phyloP scores from a whole-genome alignment of 2,113 vertebrate species.

The Nothobranchius kuhntae region DNA sequence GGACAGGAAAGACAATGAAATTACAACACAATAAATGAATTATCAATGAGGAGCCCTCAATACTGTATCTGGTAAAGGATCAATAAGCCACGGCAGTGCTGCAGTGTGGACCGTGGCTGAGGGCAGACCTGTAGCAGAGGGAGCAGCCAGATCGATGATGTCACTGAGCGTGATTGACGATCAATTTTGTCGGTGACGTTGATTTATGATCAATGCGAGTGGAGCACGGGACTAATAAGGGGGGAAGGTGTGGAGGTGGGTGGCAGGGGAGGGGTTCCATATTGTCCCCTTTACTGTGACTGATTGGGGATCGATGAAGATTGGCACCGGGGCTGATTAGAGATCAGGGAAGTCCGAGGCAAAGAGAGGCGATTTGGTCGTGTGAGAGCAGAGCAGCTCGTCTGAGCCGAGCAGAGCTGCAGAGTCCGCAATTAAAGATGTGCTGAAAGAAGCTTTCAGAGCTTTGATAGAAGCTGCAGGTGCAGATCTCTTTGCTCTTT shows the following conservation, averaged over 20 bases:
- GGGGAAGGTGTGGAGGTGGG: slow-evolving; percentile 25
- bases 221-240: slow-evolving; percentile 63
- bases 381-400: slow-evolving; percentile 44
- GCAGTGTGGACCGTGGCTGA: slow-evolving; percentile 42
- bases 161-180: slow-evolving; percentile 73
- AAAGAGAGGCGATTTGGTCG: slow-evolving; percentile 48
- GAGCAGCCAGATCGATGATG: slow-evolving; percentile 62
- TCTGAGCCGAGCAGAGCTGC: slow-evolving; percentile 54
- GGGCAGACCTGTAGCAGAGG: slow-evolving; percentile 41
- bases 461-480: slow-evolving; percentile 67
- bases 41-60: slow-evolving; percentile 73
- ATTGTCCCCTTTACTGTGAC: slow-evolving; percentile 65
- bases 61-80: slow-evolving; percentile 69
- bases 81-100: slow-evolving; percentile 58
- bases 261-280: slow-evolving; percentile 33
- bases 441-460: slow-evolving; percentile 73
- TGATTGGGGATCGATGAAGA: slow-evolving; percentile 69
- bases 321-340: slow-evolving; percentile 63
- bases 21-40: slow-evolving; percentile 77
- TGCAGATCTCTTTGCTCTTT: slow-evolving; percentile 64
- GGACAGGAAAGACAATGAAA: slow-evolving; percentile 76
- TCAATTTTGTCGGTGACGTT: slow-evolving; percentile 68
- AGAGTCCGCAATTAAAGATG: slow-evolving; percentile 67
- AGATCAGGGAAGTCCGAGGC: slow-evolving; percentile 53
- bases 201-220: slow-evolving; percentile 73